Evolutionary conservation across 2,888 invertebrate genomes (phyloP).

Genomic region (Heliconius erato): DNA sequence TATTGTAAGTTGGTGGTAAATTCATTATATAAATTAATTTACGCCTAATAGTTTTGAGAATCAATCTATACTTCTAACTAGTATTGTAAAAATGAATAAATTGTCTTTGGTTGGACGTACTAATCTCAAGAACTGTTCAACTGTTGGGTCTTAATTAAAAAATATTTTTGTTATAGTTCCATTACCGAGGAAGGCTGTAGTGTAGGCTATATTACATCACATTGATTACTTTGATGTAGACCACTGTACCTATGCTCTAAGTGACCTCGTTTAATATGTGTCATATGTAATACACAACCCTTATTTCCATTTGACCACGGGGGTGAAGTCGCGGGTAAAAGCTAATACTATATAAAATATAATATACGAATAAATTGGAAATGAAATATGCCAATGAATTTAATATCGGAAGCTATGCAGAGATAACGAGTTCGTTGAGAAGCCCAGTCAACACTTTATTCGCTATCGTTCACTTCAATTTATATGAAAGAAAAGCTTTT

Average conservation of each 20-base stretch:
- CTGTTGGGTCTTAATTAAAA: neutral
- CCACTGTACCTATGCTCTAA: neutral
- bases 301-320: neutral
- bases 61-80: neutral
- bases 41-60: neutral
- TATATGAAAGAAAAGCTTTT: constrained; percentile 21
- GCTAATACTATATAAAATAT: neutral
- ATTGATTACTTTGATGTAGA: too few relatives aligned
- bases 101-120: neutral
- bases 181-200: neutral
- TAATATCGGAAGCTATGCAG: constrained; percentile 30
- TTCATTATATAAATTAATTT: neutral
- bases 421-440: constrained; percentile 28
- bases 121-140: neutral
- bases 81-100: neutral
- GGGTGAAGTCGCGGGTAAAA: neutral
- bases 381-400: constrained; percentile 25
- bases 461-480: constrained; percentile 25
- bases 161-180: neutral
- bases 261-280: neutral
- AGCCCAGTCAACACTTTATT: constrained; percentile 29
- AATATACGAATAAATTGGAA: neutral
- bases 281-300: neutral
- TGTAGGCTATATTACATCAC: neutral
- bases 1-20: too few relatives aligned